Conservation (phyloP, 2,797 vertebrate species). For the Amblyraja radiata region DNA sequence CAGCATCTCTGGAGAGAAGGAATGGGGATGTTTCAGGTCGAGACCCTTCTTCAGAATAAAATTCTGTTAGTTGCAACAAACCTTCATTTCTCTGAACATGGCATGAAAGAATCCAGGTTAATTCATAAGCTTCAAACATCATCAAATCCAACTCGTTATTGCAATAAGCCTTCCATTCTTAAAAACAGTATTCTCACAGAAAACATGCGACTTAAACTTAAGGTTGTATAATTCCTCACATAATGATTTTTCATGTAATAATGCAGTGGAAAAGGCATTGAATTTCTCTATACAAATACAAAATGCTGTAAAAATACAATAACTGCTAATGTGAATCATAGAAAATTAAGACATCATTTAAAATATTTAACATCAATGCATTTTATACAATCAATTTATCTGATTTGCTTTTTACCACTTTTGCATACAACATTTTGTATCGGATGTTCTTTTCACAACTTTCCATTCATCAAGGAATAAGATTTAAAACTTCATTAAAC, state of each 20-base stretch:
- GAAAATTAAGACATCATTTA: too few relatives aligned
- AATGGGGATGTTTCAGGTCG: too few relatives aligned
- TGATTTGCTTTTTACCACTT: too few relatives aligned
- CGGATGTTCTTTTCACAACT: too few relatives aligned
- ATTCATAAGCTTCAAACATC: neutral
- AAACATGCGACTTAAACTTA: neutral
- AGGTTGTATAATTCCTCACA: neutral
- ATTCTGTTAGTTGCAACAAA: neutral
- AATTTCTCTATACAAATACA: neutral
- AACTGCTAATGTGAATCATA: too few relatives aligned
- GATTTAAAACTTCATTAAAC: too few relatives aligned
- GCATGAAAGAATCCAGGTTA: neutral
- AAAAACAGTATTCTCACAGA: neutral
- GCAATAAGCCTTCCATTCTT: neutral
- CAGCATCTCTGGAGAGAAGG: too few relatives aligned
- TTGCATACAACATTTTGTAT: too few relatives aligned
- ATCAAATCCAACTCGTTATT: neutral
- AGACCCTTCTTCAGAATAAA: neutral
- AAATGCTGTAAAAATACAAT: neutral
- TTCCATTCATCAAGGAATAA: too few relatives aligned
- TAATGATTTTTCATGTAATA: neutral
- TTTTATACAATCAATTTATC: too few relatives aligned
- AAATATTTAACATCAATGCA: too few relatives aligned
- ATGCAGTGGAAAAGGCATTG: neutral
- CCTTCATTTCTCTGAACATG: neutral